phyloP scores from a whole-genome alignment of 2,113 vertebrate genomes.

The Grallaria varia region DNA sequence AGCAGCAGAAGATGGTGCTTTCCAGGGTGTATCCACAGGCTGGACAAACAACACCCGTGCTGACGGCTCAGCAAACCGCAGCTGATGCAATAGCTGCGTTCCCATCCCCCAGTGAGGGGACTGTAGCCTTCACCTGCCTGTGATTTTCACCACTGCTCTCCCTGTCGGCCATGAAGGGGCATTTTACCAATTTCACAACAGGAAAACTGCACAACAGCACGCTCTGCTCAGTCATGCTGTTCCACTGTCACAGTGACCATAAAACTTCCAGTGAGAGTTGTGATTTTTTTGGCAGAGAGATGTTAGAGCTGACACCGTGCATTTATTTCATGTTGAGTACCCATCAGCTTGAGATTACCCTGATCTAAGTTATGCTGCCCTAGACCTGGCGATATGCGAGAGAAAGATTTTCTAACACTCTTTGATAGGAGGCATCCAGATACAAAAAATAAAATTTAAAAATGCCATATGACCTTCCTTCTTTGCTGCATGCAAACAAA shows the following conservation, averaged over 20 bases:
- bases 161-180: not conserved
- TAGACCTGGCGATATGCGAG: not conserved
- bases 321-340: not conserved
- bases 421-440: not conserved
- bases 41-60: not conserved
- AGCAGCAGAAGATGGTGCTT: not conserved
- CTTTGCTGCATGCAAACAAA: not conserved
- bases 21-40: rapidly evolving
- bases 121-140: not conserved
- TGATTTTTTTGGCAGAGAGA: constrained; percentile 44
- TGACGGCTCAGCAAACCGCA: rapidly evolving
- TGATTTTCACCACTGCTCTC: not conserved
- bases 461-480: not conserved
- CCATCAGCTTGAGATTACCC: not conserved
- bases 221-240: not conserved
- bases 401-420: not conserved
- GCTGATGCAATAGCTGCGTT: not conserved
- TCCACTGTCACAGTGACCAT: not conserved
- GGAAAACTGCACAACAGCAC: not conserved
- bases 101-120: not conserved
- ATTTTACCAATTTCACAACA: not conserved
- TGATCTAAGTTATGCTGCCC: not conserved
- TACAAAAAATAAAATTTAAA: not conserved
- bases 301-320: not conserved
- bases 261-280: not conserved